Percentiles rank a stretch among this genome's conserved stretches.
Evolutionary conservation across 2,113 vertebrate species (phyloP).

Genomic region (Corythornis cristatus): DNA sequence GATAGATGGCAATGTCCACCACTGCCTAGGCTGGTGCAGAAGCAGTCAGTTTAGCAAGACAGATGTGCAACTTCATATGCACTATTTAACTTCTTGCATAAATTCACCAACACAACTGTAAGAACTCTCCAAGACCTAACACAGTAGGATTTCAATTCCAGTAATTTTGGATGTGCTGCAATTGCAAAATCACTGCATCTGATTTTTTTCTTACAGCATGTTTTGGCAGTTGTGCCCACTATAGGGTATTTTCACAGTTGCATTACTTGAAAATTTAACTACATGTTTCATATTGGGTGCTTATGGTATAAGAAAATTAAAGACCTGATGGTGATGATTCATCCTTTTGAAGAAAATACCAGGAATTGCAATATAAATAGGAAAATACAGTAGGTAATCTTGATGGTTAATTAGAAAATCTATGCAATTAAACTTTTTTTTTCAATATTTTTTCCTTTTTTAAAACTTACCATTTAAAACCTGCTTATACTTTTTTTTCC

Average conservation of each 20-base stretch:
- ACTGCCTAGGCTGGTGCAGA: background rate
- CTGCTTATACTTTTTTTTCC: background rate
- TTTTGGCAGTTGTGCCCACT: background rate
- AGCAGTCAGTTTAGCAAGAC: background rate
- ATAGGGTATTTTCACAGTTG: background rate
- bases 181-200: background rate
- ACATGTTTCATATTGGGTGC: accelerated
- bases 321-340: background rate
- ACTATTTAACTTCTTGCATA: background rate
- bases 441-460: background rate
- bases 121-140: background rate
- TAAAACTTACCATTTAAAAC: background rate
- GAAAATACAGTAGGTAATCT: background rate
- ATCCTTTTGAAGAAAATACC: background rate
- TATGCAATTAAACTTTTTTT: background rate
- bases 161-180: background rate
- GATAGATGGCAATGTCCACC: background rate
- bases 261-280: background rate
- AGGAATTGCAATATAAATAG: background rate
- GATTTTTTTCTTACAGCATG: background rate
- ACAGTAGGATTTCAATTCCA: background rate
- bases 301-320: background rate
- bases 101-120: background rate
- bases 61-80: background rate
- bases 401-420: background rate